Evolutionary conservation across 2,113 vertebrate species (phyloP), one percentile per base, ranked within the genome.

Genomic region (Caloenas nicobarica): DNA sequence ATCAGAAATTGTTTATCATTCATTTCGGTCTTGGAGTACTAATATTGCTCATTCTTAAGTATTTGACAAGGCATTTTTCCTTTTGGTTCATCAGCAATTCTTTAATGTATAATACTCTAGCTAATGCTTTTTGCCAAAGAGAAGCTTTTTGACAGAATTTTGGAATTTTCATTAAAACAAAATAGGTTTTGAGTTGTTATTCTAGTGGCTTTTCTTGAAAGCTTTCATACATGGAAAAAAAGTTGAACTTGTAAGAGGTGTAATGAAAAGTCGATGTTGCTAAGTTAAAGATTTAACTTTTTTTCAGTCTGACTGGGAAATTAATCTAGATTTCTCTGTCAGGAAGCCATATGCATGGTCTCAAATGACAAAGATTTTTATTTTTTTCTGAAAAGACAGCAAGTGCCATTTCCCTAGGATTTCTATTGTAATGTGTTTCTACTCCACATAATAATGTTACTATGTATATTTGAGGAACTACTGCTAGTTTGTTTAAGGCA

Each of bases 241-340:
- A 44, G 6, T 4, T 10, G 58, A 54, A 70, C 11, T 93, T 83
- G 13, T 51, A 50, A 83, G 54, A 57, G 23, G 19, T 54, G 13
- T 33, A 42, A 58, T 80, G 51, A 54, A 79, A 80, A 93, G n/a
- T 62, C 88, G 42, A 13, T 74, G 29, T 13, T 90, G 50, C 48
- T 70, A 54, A 64, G 2, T 65, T 58, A 38, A 11, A 77, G 24
- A 50, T 44, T 44, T 64, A 18, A 6, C 10, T 44, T 62, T 15
- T n/a, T 26, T 53, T 25, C 4, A 46, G 15, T 53, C 25, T 15
- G 26, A 53, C 26, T 28, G 15, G 26, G 25, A 53, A 86, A 88
- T 92, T 70, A 81, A 74, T 95, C 62, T 88, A 62, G 33, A 81
- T 94, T 93, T 89, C 57, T 87, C 44, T 93, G 74, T 86, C 58